Conservation (phyloP, 2,113 vertebrate species). For the Microcebus jonahi region DNA sequence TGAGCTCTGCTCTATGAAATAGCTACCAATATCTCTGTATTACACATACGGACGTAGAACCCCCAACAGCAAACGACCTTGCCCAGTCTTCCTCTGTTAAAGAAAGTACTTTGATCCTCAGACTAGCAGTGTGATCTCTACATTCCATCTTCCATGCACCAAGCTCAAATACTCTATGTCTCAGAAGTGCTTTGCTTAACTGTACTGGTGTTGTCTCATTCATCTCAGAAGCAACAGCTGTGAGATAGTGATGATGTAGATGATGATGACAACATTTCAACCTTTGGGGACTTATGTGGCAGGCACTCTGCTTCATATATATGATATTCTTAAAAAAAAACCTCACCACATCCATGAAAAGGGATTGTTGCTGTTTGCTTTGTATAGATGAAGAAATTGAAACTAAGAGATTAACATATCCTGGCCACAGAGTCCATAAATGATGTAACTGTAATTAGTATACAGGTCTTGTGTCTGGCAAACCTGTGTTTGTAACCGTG, state of each 20-base stretch:
- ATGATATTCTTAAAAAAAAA: neutral
- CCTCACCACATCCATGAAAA: neutral
- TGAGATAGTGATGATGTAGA: neutral
- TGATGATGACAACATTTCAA: neutral
- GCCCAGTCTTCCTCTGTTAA: neutral
- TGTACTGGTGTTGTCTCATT: neutral
- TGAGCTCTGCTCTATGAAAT: neutral
- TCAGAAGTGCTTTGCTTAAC: neutral
- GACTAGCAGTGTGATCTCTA: neutral
- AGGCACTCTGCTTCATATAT: neutral
- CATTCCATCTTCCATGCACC: neutral
- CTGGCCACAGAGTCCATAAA: neutral
- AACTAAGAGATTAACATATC: neutral
- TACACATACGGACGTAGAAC: neutral
- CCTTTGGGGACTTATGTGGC: neutral
- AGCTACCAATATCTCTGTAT: neutral
- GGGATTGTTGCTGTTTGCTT: neutral
- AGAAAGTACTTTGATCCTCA: neutral
- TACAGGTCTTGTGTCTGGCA: neutral
- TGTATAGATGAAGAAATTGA: neutral
- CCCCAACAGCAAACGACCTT: neutral
- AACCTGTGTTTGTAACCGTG: neutral
- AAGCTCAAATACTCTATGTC: neutral
- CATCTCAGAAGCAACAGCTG: neutral
- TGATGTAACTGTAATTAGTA: neutral